A percentile compares a stretch with the other conserved stretches of the same genome.
Conservation (phyloP, 1,140 invertebrate genomes). For the Mylabris phalerata region DNA sequence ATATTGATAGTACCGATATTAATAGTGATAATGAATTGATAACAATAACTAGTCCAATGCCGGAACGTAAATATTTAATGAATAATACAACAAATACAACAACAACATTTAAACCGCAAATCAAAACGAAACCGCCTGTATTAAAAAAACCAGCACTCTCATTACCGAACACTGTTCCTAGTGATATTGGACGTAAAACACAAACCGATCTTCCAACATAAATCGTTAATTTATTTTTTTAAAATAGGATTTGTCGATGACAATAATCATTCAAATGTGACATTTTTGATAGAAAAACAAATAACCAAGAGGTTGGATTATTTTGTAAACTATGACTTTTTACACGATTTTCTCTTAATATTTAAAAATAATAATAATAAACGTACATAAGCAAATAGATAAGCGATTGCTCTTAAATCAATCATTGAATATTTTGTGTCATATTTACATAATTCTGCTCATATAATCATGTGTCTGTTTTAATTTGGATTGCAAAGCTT, state of each 20-base stretch:
- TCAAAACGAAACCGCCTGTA: conserved; percentile 37
- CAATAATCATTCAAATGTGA: conserved; percentile 5
- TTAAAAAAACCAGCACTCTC: conserved; percentile 41
- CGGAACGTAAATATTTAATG: conserved; percentile 32
- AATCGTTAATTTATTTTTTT: conserved; percentile 1
- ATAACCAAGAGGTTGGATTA: conserved; percentile 4
- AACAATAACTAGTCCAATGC: conserved; percentile 36
- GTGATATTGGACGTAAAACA: conserved; percentile 21
- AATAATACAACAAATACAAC: conserved; percentile 26
- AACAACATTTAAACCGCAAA: conserved; percentile 37
- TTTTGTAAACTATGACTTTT: too few relatives aligned
- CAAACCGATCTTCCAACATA: conserved; percentile 31
- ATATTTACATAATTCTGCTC: too few relatives aligned
- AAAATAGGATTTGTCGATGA: background rate
- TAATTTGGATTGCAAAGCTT: too few relatives aligned
- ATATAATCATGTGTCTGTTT: too few relatives aligned
- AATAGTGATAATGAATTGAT: conserved; percentile 27
- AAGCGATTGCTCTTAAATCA: too few relatives aligned
- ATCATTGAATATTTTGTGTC: too few relatives aligned
- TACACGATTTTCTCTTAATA: too few relatives aligned
- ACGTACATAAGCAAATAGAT: too few relatives aligned
- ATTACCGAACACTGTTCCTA: conserved; percentile 17
- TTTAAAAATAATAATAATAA: too few relatives aligned
- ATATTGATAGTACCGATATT: conserved; percentile 31
- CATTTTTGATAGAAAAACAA: background rate